Conservation (phyloP, 2,888 invertebrate genomes). For the Pherbina coryleti region DNA sequence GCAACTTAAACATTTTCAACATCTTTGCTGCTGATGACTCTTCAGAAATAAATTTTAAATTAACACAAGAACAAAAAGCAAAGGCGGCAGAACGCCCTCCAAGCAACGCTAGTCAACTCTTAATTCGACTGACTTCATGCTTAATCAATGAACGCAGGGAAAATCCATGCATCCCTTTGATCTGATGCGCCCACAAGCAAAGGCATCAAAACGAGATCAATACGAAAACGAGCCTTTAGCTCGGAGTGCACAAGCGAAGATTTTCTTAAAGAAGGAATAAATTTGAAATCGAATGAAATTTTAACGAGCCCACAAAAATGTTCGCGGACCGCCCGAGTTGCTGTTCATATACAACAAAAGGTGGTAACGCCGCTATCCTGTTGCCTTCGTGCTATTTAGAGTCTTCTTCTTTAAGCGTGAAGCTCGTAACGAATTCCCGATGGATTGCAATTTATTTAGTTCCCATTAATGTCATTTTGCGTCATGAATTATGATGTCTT, state of each 20-base stretch:
- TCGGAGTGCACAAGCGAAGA: not conserved
- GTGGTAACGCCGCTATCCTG: slow-evolving; percentile 55
- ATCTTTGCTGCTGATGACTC: slow-evolving; percentile 50
- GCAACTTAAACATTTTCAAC: slow-evolving; percentile 4
- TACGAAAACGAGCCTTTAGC: not conserved
- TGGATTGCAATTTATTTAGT: slow-evolving; percentile 9
- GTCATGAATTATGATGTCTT: slow-evolving; percentile 29
- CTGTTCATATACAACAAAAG: slow-evolving; percentile 51
- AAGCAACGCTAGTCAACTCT: not conserved
- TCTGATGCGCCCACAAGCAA: slow-evolving; percentile 1
- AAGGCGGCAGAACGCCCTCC: slow-evolving; percentile 33
- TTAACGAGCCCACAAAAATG: slow-evolving; percentile 55
- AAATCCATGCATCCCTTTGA: slow-evolving; percentile 33
- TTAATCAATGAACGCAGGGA: slow-evolving; percentile 53
- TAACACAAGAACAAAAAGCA: slow-evolving; percentile 53
- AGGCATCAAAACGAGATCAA: not conserved
- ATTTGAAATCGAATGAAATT: slow-evolving; percentile 55
- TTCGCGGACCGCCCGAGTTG: slow-evolving; percentile 58
- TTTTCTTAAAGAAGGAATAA: slow-evolving; percentile 3
- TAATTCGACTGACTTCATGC: slow-evolving; percentile 54
- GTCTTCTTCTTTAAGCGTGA: not conserved
- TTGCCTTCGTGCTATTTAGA: not conserved
- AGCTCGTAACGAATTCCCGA: slow-evolving; percentile 9
- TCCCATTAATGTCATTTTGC: slow-evolving; percentile 16
- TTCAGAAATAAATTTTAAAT: slow-evolving; percentile 58